Evolutionary conservation across 2,113 vertebrate species (phyloP), one percentile per base, ranked within the genome.

Genomic region (Pterocles gutturalis): DNA sequence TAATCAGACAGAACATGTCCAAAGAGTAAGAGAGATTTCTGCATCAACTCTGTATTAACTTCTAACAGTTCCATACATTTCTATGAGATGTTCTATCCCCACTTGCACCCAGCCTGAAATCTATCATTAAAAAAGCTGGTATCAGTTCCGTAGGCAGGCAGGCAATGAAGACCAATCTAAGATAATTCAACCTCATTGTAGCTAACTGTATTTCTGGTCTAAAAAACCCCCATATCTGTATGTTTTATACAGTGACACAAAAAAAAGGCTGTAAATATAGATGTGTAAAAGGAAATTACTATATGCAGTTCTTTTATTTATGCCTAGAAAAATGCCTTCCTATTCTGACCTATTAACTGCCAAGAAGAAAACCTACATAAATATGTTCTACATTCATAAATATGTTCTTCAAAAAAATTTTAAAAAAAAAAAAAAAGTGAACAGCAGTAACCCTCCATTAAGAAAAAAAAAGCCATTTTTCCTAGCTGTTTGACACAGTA

Each of bases 301-400:
- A n/a, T n/a, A 76, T 13, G 95, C 87, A 97, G 87, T 69, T 76
- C 20, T 94, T 98, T 97, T 86, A 96, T 95, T 96, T 89, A 92
- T 96, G 81, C 75, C 43, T 97, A 91, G 88, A 83, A 97, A 95
- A 81, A 83, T 82, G 9, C 53, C 69, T 67, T 97, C 89, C 75
- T 79, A 85, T 89, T 89, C 83, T 96, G 91, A 97, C 98, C 96
- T 97, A 98, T 97, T 97, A 97, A 96, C 58, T 97, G 93, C 96
- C 96, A 98, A 76, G 87, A 97, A 92, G 70, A 83, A 97, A 97
- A 96, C 84, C 89, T 95, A 89, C 58, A 83, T 91, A 97, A 98
- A 97, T 98, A 97, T 83, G 86, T 97, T 95, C 94, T 93, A 97
- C 93, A 96, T 94, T 97, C 95, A 97, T 49, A 83, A 98, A 97